These are phyloP conservation scores for Siphamia tubifer DNA, from an alignment of 2,113 vertebrate genomes.

Conservation along the genomic window DNA sequence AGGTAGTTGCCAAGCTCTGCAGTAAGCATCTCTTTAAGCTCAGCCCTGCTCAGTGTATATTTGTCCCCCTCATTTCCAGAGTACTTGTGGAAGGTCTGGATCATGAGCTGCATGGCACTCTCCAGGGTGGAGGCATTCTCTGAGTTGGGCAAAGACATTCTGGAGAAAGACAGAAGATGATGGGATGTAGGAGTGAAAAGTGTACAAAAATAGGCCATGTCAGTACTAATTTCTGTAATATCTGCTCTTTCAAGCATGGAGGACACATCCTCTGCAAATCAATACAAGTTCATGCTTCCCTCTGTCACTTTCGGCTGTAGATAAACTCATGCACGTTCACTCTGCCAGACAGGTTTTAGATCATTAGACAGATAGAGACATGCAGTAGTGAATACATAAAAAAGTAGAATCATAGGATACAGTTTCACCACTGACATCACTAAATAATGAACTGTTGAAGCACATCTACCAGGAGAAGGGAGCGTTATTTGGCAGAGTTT, in stretches of 20 bases:
- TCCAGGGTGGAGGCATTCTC: conserved; percentile 80
- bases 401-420: neutral
- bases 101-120: conserved; percentile 86
- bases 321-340: neutral
- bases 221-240: neutral
- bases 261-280: neutral
- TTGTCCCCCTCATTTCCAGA: conserved; percentile 87
- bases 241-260: conserved; percentile 3
- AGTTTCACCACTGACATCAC: neutral
- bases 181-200: neutral
- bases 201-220: neutral
- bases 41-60: conserved; percentile 82
- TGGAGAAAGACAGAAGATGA: conserved; percentile 20
- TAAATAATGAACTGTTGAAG: neutral
- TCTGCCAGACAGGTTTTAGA: too few species aligned
- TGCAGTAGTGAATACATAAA: too few species aligned
- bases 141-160: conserved; percentile 72
- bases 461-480: neutral
- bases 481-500: neutral
- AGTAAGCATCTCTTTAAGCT: conserved; percentile 86
- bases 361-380: too few species aligned
- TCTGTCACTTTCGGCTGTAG: neutral
- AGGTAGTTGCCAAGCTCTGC: conserved; percentile 80
- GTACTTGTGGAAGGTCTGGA: conserved; percentile 88
- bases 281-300: neutral